Evolutionary conservation across 2,113 vertebrate genomes (phyloP).

Genomic region (Alces alces): DNA sequence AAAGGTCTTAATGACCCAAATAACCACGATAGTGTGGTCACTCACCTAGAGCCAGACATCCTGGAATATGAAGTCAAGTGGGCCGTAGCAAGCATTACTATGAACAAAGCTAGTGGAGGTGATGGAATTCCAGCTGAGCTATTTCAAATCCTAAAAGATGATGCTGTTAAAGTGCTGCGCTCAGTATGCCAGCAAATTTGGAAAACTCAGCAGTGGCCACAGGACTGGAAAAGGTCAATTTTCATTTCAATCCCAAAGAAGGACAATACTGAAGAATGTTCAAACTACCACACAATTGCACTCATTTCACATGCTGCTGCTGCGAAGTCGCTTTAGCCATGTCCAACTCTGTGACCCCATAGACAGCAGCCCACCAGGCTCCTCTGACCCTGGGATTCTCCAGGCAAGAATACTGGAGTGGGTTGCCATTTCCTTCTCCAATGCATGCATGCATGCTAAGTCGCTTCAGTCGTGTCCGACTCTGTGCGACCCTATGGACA

Average conservation of each 20-base stretch:
- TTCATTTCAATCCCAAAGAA: background rate
- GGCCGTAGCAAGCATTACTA: background rate
- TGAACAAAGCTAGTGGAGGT: background rate
- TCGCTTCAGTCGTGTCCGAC: too few relatives aligned
- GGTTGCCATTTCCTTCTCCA: too few relatives aligned
- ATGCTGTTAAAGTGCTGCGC: background rate
- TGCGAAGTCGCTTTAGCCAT: too few relatives aligned
- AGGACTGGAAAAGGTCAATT: background rate
- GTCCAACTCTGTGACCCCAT: too few relatives aligned
- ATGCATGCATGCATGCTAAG: too few relatives aligned
- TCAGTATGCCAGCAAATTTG: background rate
- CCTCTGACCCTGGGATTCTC: too few relatives aligned
- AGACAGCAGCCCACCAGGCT: too few relatives aligned
- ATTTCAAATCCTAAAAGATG: background rate
- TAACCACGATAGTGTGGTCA: background rate
- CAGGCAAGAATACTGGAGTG: too few relatives aligned
- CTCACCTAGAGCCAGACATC: background rate
- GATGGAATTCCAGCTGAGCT: background rate
- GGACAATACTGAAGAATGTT: background rate
- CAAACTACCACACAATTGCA: background rate
- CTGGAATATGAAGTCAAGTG: background rate
- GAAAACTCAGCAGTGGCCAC: background rate
- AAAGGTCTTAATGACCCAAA: background rate
- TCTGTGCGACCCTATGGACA: too few relatives aligned
- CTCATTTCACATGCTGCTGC: background rate